These are phyloP conservation scores for Toxotes lorentzi DNA, from an alignment of 2,797 vertebrate genomes.

Conservation along the genomic window DNA sequence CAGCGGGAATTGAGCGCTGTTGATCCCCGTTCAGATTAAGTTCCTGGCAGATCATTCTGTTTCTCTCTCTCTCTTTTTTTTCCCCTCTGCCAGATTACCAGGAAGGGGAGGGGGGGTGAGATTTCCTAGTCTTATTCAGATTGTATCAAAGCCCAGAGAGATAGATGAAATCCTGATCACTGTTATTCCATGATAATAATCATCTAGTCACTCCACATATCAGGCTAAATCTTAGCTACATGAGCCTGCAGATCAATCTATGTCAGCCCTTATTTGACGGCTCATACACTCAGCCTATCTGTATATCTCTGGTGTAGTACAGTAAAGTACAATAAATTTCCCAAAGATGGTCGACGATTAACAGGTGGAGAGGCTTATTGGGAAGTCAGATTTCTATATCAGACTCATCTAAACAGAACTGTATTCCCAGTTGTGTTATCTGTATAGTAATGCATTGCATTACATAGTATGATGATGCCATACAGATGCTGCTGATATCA, in stretches of 20 bases:
- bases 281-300: constrained; percentile 49
- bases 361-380: constrained; percentile 10
- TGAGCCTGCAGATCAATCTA: constrained; percentile 76
- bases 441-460: background rate
- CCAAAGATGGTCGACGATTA: constrained; percentile 19
- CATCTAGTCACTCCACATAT: constrained; percentile 75
- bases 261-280: constrained; percentile 70
- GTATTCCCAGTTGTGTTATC: background rate
- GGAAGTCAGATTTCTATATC: background rate
- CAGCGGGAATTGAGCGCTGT: constrained; percentile 74
- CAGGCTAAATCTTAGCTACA: constrained; percentile 70
- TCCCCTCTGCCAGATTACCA: constrained; percentile 70
- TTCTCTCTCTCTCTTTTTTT: constrained; percentile 13
- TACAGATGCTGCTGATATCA: background rate
- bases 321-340: constrained; percentile 54
- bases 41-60: constrained; percentile 59
- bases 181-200: constrained; percentile 78
- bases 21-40: constrained; percentile 82
- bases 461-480: too few relatives aligned
- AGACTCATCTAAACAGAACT: background rate
- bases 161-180: constrained; percentile 80
- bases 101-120: constrained; percentile 53
- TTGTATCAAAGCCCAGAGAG: constrained; percentile 76
- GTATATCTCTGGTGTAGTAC: constrained; percentile 42
- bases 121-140: constrained; percentile 77